Evolutionary conservation across 1,140 invertebrate species (phyloP), one percentile per base, ranked within the genome.

Genomic region (Alviniconcha marisindica): DNA sequence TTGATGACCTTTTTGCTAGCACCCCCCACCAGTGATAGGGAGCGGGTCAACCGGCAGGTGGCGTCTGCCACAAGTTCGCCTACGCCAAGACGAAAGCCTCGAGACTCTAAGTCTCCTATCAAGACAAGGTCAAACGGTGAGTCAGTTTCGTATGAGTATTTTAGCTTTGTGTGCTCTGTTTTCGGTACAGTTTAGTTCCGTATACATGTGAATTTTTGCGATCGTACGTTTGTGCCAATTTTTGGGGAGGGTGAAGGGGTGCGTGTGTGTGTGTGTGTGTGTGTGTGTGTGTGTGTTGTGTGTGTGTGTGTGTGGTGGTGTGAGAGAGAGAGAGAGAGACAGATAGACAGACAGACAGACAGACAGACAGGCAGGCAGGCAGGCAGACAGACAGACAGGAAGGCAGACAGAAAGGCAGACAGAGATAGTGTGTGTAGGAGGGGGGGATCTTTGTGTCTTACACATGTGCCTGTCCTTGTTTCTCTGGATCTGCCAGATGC

Each of bases 41-140:
- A 73, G 12, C 81, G 54, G 48, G 31, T 48, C 82, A 21, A 51
- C 28, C 81, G 82, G 77, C 63, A 86, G 42, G 78, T 82, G 42
- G 80, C 83, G n/a, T 86, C 85, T 60, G 85, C 85, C 66, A 84
- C 79, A n/a, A 84, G 77, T 77, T 86, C 85, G 63, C 85, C 85
- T 28, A 74, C 69, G 18, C 69, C 85, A 36, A 10, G 82, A 60
- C 56, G 85, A 66, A 56, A 83, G 60, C 81, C 83, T 63, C 60
- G 83, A 79, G 85, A 80, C 63, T 42, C 83, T 66, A 86, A 84
- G 71, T 86, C 85, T 76, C 85, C 85, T 56, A 84, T 84, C 66
- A 86, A 86, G 40, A 82, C 85, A 18, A 78, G 77, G 48, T 86
- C 85, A 36, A 86, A 84, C 60, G 85, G 85, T 82, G 79, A 81